A percentile compares a stretch with the other conserved stretches of the same genome.
Conservation (phyloP, 2,888 invertebrate species). For the Sminthurinus aureus region DNA sequence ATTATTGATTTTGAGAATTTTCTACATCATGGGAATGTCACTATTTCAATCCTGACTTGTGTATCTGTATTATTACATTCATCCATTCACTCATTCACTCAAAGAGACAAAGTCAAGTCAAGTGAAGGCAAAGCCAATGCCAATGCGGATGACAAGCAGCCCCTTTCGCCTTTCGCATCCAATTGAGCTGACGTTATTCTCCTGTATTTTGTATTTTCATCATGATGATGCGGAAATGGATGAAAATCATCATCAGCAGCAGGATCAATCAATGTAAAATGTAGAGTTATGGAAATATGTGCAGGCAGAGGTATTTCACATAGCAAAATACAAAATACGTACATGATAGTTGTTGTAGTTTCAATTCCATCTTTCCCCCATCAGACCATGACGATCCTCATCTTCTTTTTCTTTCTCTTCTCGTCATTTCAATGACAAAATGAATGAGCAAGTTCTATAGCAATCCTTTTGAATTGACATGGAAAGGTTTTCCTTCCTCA, state of each 20-base stretch:
- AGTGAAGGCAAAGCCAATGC: constrained; percentile 33
- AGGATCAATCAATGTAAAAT: not conserved
- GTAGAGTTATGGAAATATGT: not conserved
- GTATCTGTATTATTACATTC: too few species aligned
- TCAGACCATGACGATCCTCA: not conserved
- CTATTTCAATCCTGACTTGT: too few species aligned
- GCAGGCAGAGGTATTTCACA: not conserved
- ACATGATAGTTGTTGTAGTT: too few species aligned
- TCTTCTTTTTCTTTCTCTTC: constrained; percentile 18
- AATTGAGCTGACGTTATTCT: constrained; percentile 37
- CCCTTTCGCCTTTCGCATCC: constrained; percentile 31
- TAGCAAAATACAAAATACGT: not conserved
- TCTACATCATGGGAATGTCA: not conserved
- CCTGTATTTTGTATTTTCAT: constrained; percentile 29
- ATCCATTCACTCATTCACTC: constrained; percentile 19
- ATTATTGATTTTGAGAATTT: not conserved
- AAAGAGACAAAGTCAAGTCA: constrained; percentile 27
- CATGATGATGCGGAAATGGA: not conserved
- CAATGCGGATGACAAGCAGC: not conserved
- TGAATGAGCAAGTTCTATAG: constrained; percentile 22
- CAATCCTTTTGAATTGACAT: constrained; percentile 30
- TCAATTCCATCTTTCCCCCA: too few species aligned
- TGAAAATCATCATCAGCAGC: not conserved
- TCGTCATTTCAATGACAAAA: constrained; percentile 39
- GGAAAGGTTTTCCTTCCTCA: constrained; percentile 16